Evolutionary conservation across 1,140 invertebrate species (phyloP).

Genomic region (Solen grandis): DNA sequence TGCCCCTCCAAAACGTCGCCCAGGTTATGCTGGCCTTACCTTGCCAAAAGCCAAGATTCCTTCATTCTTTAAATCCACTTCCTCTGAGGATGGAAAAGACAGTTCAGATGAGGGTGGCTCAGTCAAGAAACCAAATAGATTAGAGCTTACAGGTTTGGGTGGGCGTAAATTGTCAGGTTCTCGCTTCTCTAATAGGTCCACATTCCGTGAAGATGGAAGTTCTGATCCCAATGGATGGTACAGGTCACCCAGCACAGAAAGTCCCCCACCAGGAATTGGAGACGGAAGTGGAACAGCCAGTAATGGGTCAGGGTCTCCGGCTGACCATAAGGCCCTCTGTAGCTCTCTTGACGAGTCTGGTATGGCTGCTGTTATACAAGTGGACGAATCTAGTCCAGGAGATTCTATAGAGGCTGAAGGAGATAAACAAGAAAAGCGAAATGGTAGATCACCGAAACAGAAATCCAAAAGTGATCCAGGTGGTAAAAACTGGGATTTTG

Average conservation of each 20-base stretch:
- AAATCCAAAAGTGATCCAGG: constrained; percentile 79
- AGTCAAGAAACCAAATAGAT: constrained; percentile 44
- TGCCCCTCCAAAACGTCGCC: constrained; percentile 51
- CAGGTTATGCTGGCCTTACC: constrained; percentile 51
- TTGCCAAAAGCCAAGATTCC: constrained; percentile 49
- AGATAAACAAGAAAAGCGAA: constrained; percentile 65
- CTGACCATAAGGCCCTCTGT: no score
- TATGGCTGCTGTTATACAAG: constrained; percentile 60
- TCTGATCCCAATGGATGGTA: constrained; percentile 4
- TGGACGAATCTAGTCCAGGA: constrained; percentile 62
- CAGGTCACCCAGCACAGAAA: constrained; percentile 59
- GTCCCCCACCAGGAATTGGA: constrained; percentile 32
- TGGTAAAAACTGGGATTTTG: constrained; percentile 69
- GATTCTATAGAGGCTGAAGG: constrained; percentile 48
- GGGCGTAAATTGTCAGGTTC: constrained; percentile 78
- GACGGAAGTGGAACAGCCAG: constrained; percentile 3
- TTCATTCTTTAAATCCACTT: constrained; percentile 27
- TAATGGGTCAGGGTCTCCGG: constrained; percentile 7
- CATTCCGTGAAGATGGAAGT: constrained; percentile 65
- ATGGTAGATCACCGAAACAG: constrained; percentile 74
- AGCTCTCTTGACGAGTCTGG: constrained; percentile 63
- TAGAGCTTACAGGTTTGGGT: constrained; percentile 26
- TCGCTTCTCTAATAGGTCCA: constrained; percentile 69
- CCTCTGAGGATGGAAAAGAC: constrained; percentile 23
- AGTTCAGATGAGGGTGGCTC: background rate